Percentiles rank a stretch among this genome's conserved stretches.
Evolutionary conservation across 2,113 vertebrate genomes (phyloP).

Genomic region (Channa argus): DNA sequence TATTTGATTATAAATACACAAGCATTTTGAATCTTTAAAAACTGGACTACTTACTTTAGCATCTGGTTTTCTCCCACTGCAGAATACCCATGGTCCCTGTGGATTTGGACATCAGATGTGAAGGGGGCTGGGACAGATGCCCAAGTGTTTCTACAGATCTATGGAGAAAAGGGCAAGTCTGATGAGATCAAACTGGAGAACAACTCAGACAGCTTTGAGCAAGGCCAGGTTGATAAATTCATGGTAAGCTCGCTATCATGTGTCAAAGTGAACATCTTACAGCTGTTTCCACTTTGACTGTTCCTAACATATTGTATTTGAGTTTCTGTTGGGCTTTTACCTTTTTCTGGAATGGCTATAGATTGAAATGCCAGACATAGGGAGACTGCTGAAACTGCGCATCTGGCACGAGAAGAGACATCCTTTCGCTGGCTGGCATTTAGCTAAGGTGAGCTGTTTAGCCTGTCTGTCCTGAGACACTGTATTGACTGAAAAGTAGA

Average conservation of each 20-base stretch:
- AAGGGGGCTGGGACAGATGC: slow-evolving; percentile 96
- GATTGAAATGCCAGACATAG: slow-evolving; percentile 94
- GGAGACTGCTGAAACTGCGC: slow-evolving; percentile 89
- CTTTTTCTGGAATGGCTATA: slow-evolving; percentile 54
- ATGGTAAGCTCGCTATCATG: slow-evolving; percentile 80
- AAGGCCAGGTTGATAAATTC: slow-evolving; percentile 92
- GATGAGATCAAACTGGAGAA: slow-evolving; percentile 94
- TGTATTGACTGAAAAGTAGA: not conserved
- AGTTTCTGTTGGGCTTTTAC: no score
- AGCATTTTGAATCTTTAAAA: not conserved
- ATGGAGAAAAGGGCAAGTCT: slow-evolving; percentile 92
- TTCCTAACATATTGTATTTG: not conserved
- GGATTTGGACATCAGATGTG: slow-evolving; percentile 95
- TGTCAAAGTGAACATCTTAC: not conserved
- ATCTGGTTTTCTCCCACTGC: not conserved
- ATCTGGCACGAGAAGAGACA: slow-evolving; percentile 94
- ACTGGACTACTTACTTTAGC: not conserved
- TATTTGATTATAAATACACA: not conserved
- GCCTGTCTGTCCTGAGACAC: no score
- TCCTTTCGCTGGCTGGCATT: slow-evolving; percentile 96
- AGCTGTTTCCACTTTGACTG: not conserved
- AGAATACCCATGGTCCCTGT: slow-evolving; percentile 96
- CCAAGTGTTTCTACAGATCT: slow-evolving; percentile 94
- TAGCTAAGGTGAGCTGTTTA: slow-evolving; percentile 87
- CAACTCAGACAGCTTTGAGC: slow-evolving; percentile 96